A percentile compares a stretch with the other conserved stretches of the same genome.
These are phyloP conservation scores for Zaprionus capensis DNA, from an alignment of 1,140 invertebrate species.

Conservation along the genomic window DNA sequence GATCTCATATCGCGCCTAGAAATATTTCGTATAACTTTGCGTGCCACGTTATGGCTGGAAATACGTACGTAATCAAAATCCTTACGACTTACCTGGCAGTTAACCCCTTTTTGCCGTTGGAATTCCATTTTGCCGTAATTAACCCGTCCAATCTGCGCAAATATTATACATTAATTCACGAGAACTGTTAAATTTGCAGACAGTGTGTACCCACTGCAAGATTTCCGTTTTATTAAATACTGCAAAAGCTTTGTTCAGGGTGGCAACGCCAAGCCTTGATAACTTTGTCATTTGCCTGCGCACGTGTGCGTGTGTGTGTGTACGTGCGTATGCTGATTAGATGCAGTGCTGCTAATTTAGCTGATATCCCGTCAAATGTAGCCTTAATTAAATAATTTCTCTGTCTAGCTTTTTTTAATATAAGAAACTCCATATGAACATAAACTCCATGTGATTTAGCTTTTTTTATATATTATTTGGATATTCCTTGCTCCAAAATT, in stretches of 20 bases:
- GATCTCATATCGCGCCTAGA: slow-evolving; percentile 29
- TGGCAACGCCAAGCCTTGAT: slow-evolving; percentile 18
- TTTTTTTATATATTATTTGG: too few species aligned
- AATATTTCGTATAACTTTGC: slow-evolving; percentile 18
- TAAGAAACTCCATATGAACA: too few species aligned
- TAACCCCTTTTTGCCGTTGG: not conserved
- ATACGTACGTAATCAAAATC: slow-evolving; percentile 26
- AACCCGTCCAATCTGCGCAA: not conserved
- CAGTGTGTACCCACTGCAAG: slow-evolving; percentile 2
- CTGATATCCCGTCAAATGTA: too few species aligned
- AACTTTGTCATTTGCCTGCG: not conserved
- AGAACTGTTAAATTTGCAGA: not conserved
- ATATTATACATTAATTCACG: not conserved
- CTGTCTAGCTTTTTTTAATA: too few species aligned
- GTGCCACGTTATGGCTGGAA: slow-evolving; percentile 10
- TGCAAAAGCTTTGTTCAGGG: not conserved
- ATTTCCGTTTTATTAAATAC: not conserved
- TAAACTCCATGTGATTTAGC: too few species aligned
- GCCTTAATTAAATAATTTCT: too few species aligned
- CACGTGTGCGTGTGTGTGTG: not conserved
- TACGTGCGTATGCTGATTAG: not conserved
- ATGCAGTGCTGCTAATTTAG: too few species aligned
- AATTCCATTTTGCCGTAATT: not conserved
- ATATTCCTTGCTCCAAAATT: too few species aligned
- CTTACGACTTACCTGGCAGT: slow-evolving; percentile 6